Evolutionary conservation across 2,888 invertebrate species (phyloP).

Genomic region (Andrena flavipes): DNA sequence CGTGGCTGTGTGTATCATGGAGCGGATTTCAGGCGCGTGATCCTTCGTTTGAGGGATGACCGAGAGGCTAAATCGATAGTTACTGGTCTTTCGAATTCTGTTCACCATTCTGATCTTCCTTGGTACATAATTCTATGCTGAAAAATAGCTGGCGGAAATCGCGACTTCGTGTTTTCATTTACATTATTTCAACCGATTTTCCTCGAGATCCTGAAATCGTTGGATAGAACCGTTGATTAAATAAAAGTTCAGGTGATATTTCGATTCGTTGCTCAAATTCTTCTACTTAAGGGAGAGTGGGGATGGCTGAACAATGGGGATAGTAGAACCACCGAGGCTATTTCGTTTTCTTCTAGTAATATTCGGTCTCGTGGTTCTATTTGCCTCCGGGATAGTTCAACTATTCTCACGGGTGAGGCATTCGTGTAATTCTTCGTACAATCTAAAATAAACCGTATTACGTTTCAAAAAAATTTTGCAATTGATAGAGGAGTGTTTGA

Average conservation of each 20-base stretch:
- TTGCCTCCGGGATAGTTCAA: too few relatives aligned
- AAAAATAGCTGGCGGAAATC: background rate
- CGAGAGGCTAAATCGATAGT: slow-evolving; percentile 15
- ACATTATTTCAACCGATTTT: background rate
- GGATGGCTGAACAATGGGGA: too few relatives aligned
- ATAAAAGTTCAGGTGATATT: background rate
- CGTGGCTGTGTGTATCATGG: slow-evolving; percentile 35
- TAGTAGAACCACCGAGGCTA: too few relatives aligned
- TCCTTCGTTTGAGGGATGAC: slow-evolving; percentile 18
- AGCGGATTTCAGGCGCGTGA: background rate
- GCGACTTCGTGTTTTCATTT: background rate
- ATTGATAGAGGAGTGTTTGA: too few relatives aligned
- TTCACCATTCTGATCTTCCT: background rate
- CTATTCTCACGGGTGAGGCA: too few relatives aligned
- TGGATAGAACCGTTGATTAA: background rate
- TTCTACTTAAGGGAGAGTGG: background rate
- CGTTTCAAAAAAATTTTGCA: too few relatives aligned
- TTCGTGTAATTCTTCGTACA: too few relatives aligned
- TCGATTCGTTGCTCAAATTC: background rate
- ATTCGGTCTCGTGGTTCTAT: too few relatives aligned
- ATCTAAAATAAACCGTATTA: too few relatives aligned
- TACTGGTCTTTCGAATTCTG: background rate
- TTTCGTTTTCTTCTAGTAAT: too few relatives aligned
- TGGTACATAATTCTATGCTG: slow-evolving; percentile 27
- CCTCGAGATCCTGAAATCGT: background rate